These are phyloP conservation scores for Cheirogaleus medius DNA, from an alignment of 2,113 vertebrate species.

Conservation along the genomic window DNA sequence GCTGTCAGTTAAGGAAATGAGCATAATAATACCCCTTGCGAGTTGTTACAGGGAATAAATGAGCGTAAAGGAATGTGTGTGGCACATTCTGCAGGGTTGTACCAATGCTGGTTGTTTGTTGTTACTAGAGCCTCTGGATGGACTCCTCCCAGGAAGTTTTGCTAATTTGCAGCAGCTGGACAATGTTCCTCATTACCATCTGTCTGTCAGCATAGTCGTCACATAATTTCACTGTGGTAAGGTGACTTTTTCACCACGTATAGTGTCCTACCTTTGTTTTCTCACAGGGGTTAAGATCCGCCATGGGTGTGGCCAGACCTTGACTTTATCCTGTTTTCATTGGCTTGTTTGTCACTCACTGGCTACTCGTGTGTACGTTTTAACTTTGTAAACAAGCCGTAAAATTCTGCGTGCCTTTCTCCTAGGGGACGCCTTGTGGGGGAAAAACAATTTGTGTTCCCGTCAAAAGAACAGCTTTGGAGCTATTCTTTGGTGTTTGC, in stretches of 20 bases:
- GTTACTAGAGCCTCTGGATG: constrained; percentile 74
- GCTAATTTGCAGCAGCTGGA: constrained; percentile 64
- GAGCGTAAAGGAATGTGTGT: not conserved
- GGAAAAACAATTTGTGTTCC: not conserved
- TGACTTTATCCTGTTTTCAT: not conserved
- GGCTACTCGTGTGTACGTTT: not conserved
- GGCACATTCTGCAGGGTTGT: not conserved
- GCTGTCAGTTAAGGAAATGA: not conserved
- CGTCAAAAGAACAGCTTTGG: not conserved
- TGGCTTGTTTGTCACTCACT: not conserved
- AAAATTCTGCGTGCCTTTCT: not conserved
- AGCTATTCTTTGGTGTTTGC: constrained; percentile 30
- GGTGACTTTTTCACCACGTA: constrained; percentile 3
- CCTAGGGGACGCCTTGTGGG: too few relatives aligned
- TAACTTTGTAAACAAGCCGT: not conserved
- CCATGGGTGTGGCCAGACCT: not conserved
- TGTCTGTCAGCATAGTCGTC: constrained; percentile 66
- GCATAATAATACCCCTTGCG: not conserved
- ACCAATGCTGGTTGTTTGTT: constrained; percentile 59
- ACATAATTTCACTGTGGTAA: constrained; percentile 73
- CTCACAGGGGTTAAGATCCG: not conserved
- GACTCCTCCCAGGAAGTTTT: constrained; percentile 54
- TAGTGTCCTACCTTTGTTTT: not conserved
- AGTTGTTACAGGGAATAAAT: not conserved
- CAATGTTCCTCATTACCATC: constrained; percentile 71